phyloP scores from a whole-genome alignment of 2,797 vertebrate genomes.

The Cirrhinus molitorella region DNA sequence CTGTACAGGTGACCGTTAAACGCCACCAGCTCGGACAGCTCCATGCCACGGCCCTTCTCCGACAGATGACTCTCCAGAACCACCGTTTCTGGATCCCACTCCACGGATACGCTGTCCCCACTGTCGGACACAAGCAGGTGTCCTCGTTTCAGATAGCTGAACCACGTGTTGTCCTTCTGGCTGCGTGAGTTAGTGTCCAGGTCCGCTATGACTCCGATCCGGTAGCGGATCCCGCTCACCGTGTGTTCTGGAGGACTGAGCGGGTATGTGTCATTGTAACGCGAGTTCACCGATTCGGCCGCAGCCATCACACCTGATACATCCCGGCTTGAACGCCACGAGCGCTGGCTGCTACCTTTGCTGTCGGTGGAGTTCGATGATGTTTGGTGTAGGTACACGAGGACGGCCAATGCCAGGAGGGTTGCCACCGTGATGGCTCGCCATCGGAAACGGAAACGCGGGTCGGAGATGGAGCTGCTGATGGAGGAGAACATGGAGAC shows the following conservation, averaged over 20 bases:
- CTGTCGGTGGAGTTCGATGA: background rate
- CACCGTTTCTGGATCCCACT: conserved; percentile 87
- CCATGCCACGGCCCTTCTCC: conserved; percentile 96
- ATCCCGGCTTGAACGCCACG: conserved; percentile 43
- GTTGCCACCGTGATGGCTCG: conserved; percentile 82
- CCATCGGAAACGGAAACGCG: conserved; percentile 94
- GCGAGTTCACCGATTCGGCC: background rate
- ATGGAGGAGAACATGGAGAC: conserved; percentile 91
- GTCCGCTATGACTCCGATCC: conserved; percentile 91
- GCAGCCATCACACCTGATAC: conserved; percentile 29
- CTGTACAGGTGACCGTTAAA: conserved; percentile 95
- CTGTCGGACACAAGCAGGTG: conserved; percentile 83
- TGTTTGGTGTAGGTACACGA: conserved; percentile 83
- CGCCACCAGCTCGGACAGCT: conserved; percentile 92
- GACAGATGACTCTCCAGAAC: conserved; percentile 91
- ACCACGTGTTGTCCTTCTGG: conserved; percentile 86
- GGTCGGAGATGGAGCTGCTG: conserved; percentile 85
- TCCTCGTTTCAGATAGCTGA: conserved; percentile 92
- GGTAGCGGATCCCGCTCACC: conserved; percentile 85
- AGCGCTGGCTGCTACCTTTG: background rate
- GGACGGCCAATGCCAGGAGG: conserved; percentile 75
- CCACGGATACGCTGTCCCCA: conserved; percentile 83
- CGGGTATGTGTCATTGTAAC: conserved; percentile 93
- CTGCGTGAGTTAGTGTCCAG: conserved; percentile 88
- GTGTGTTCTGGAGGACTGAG: conserved; percentile 86